phyloP scores from a whole-genome alignment of 2,888 invertebrate species.

The Apantesis nais region DNA sequence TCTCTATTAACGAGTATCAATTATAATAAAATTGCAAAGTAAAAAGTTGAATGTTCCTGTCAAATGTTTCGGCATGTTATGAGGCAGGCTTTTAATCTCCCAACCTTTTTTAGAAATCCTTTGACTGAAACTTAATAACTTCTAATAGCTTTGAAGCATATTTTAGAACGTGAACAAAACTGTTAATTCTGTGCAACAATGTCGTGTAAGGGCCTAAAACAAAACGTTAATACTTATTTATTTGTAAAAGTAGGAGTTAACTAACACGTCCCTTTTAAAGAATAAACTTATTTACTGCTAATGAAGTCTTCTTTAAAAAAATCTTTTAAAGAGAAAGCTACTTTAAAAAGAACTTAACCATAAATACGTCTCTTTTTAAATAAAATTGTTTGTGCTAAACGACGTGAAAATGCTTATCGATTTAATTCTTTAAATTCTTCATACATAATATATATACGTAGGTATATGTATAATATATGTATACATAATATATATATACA shows the following conservation, averaged over 20 bases:
- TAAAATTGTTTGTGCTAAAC: background rate
- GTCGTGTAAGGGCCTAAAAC: slow-evolving; percentile 13
- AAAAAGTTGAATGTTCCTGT: slow-evolving; percentile 30
- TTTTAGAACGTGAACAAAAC: slow-evolving; percentile 29
- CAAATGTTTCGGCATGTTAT: slow-evolving; percentile 30
- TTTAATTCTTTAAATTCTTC: too few relatives aligned
- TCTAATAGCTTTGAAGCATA: slow-evolving; percentile 12
- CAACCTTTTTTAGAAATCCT: slow-evolving; percentile 12
- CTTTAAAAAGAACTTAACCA: background rate
- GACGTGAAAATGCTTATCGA: background rate
- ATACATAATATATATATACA: too few relatives aligned
- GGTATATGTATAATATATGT: too few relatives aligned
- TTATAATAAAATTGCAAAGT: slow-evolving; percentile 19
- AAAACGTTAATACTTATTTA: background rate
- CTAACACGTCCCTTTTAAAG: background rate
- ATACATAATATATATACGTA: too few relatives aligned
- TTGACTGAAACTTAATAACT: slow-evolving; percentile 26
- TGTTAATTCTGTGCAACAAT: slow-evolving; percentile 16
- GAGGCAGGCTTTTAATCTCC: slow-evolving; percentile 16
- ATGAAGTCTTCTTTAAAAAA: too few relatives aligned
- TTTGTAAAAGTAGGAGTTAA: background rate
- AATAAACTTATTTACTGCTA: background rate
- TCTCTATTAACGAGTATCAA: slow-evolving; percentile 17
- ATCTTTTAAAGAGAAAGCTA: too few relatives aligned
- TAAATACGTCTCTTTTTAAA: background rate